phyloP scores from a whole-genome alignment of 2,797 vertebrate genomes.

The Gallinago nigripennis region DNA sequence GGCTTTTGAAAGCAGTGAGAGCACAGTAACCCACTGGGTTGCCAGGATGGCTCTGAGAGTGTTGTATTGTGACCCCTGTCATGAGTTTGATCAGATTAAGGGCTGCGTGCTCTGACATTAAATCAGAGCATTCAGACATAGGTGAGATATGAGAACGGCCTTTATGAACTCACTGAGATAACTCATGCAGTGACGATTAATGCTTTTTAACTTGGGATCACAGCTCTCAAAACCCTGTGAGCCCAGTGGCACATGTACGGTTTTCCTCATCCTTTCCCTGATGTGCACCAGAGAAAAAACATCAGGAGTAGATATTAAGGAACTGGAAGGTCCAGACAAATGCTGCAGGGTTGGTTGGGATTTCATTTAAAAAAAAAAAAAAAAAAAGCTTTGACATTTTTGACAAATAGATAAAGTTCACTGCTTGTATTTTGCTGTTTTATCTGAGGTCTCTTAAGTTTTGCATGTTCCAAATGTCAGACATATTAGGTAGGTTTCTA shows the following conservation, averaged over 20 bases:
- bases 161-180: neutral
- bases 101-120: neutral
- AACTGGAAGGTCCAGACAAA: neutral
- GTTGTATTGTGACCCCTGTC: neutral
- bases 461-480: slow-evolving; percentile 25
- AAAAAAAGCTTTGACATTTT: slow-evolving; percentile 29
- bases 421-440: slow-evolving; percentile 10
- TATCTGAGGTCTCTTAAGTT: slow-evolving; percentile 12
- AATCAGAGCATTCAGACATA: neutral
- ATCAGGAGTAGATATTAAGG: neutral
- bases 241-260: neutral
- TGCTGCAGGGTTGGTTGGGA: neutral
- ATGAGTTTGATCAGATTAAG: neutral
- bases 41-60: neutral
- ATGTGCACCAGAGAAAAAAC: neutral
- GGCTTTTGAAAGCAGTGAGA: neutral
- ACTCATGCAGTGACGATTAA: neutral
- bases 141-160: neutral
- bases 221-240: neutral
- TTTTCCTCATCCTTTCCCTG: neutral
- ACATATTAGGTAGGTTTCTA: neutral
- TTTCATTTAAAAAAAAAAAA: slow-evolving; percentile 37
- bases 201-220: neutral
- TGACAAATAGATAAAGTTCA: slow-evolving; percentile 2
- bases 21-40: neutral